These are phyloP conservation scores for Cephus cinctus DNA, from an alignment of 1,140 invertebrate species.

Conservation along the genomic window DNA sequence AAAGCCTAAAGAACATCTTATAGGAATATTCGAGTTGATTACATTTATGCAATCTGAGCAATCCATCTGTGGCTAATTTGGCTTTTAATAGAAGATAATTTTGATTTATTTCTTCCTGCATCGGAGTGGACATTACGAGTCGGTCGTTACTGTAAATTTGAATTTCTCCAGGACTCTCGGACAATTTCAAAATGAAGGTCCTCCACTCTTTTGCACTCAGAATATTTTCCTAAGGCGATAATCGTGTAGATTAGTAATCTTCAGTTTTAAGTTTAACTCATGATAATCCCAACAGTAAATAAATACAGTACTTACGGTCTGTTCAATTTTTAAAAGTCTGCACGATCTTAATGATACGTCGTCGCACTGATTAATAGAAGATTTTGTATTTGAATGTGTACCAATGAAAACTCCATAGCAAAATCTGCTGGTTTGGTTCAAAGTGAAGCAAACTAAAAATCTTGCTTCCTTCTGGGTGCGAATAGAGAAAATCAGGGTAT, in stretches of 20 bases:
- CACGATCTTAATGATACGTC: neutral
- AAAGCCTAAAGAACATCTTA: conserved; percentile 16
- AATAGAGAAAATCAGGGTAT: neutral
- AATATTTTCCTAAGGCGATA: conserved; percentile 6
- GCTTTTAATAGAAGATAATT: neutral
- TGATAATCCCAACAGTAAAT: neutral
- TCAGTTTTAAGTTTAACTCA: neutral
- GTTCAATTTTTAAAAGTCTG: neutral
- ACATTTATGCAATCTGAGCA: too few relatives aligned
- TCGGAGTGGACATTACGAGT: conserved; percentile 11
- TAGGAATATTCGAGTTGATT: too few relatives aligned
- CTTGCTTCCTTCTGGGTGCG: neutral
- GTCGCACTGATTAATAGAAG: neutral
- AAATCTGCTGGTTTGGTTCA: too few relatives aligned
- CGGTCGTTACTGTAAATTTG: conserved; percentile 15
- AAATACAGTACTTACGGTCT: neutral
- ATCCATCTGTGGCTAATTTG: neutral
- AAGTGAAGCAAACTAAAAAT: too few relatives aligned
- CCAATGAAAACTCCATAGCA: too few relatives aligned
- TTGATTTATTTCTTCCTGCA: neutral
- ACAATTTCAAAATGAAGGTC: conserved; percentile 23
- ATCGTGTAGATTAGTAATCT: neutral
- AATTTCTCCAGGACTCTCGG: conserved; percentile 2
- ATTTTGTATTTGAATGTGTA: too few relatives aligned
- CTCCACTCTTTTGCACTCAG: conserved; percentile 21